Evolutionary conservation across 2,888 invertebrate species (phyloP), one percentile per base, ranked within the genome.

Genomic region (Torymus texanus): DNA sequence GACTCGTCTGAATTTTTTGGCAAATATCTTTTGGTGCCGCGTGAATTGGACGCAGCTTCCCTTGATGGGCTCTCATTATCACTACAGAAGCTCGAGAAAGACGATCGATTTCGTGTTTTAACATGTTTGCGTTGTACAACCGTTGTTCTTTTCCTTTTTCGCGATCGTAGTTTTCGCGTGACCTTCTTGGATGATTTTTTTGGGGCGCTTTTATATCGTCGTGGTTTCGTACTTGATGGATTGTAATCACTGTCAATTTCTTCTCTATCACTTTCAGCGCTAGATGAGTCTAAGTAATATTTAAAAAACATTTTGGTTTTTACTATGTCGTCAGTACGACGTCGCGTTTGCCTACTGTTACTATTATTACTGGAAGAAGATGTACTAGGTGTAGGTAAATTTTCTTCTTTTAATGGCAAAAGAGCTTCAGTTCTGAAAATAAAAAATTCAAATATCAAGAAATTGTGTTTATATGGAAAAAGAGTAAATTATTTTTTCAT

Each of bases 231-330:
- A 55, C 79, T 78, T 56, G 29, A 79, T 2, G 81, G 83, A 76
- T 63, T 82, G n/a, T 84, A 84, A 70, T 85, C 84, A 29, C 81
- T 83, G 12, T 87, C 86, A 0, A 84, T 85, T 75, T 84, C 82
- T 0, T 83, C 81, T 5, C 75, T 79, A n/a, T 85, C 83, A 51
- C 79, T 83, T 50, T 79, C 75, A 0, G 80, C 79, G 14, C 66
- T 62, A 14, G 78, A 41, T 8, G 41, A 56, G 41, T 67, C 51
- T 3, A 80, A 58, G 55, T 68, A 72, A 10, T 68, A 72, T 10
- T 80, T 66, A 62, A 24, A 67, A 62, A 24, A 67, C 62, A 75
- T 63, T 67, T 76, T 72, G 41, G 24, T 68, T 66, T 63, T 75
- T 41, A 21, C 50, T 18, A 14, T 16, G 12, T 76, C 75, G 16